A percentile compares a stretch with the other conserved stretches of the same genome.
Evolutionary conservation across 2,797 vertebrate species (phyloP).

Genomic region (Pipistrellus nathusii): DNA sequence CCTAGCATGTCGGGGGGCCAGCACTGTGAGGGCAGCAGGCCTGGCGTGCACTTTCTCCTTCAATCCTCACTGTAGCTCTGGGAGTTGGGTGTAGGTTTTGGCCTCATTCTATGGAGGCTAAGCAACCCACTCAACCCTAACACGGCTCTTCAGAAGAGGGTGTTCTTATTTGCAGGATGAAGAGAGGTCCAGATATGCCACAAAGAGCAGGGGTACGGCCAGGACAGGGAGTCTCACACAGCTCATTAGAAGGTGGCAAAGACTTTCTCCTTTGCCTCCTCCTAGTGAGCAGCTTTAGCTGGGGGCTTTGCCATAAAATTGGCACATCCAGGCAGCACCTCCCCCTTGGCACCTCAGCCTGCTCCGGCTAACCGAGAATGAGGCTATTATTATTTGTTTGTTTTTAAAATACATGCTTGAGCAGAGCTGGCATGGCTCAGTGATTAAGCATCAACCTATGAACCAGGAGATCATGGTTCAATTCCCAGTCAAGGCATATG

Average conservation of each 20-base stretch:
- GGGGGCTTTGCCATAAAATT: neutral
- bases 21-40: neutral
- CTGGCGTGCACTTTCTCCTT: neutral
- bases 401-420: neutral
- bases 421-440: no score
- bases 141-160: neutral
- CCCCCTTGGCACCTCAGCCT: neutral
- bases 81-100: neutral
- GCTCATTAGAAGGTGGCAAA: neutral
- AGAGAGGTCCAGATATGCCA: neutral
- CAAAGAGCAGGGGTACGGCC: neutral
- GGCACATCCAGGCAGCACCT: neutral
- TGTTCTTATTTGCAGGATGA: neutral
- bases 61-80: neutral
- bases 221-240: neutral
- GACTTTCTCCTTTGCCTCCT: neutral
- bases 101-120: neutral
- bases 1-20: accelerated
- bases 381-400: neutral
- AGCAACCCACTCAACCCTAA: neutral
- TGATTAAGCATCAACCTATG: no score
- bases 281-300: no score
- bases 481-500: no score
- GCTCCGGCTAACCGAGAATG: neutral
- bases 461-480: no score